A percentile compares a stretch with the other conserved stretches of the same genome.
Evolutionary conservation across 2,113 vertebrate genomes (phyloP).

Genomic region (Chelonoidis abingdonii): DNA sequence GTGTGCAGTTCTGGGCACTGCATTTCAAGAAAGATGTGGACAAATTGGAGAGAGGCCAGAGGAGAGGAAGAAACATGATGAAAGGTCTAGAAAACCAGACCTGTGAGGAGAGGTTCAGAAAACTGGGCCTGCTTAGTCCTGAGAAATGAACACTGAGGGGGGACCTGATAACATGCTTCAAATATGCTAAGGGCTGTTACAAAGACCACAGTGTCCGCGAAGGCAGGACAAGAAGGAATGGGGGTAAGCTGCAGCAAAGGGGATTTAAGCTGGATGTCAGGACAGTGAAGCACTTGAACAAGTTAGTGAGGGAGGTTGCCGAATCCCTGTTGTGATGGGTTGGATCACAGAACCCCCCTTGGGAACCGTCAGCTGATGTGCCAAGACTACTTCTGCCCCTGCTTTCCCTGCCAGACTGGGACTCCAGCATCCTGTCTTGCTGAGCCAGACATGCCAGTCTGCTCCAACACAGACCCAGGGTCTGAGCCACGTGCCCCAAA

Average conservation of each 20-base stretch:
- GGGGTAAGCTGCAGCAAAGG: too few relatives aligned
- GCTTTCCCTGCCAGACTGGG: too few relatives aligned
- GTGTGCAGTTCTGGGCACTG: neutral
- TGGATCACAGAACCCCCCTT: too few relatives aligned
- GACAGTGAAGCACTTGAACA: too few relatives aligned
- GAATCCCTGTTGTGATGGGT: too few relatives aligned
- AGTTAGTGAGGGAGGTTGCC: too few relatives aligned
- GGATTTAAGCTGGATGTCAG: neutral
- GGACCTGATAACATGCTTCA: neutral
- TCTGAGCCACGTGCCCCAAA: too few relatives aligned
- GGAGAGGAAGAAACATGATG: neutral
- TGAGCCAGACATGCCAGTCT: too few relatives aligned
- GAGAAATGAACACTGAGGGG: neutral
- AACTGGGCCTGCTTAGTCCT: neutral
- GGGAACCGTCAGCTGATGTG: too few relatives aligned
- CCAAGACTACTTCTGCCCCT: too few relatives aligned
- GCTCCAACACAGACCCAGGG: too few relatives aligned
- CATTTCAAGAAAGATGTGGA: neutral
- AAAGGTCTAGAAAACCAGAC: neutral
- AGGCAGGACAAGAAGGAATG: neutral
- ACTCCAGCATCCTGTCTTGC: too few relatives aligned
- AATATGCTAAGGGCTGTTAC: neutral
- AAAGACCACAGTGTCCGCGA: neutral
- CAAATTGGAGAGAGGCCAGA: neutral
- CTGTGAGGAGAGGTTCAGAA: neutral